phyloP scores from a whole-genome alignment of 2,113 vertebrate genomes.

The Buteo buteo region DNA sequence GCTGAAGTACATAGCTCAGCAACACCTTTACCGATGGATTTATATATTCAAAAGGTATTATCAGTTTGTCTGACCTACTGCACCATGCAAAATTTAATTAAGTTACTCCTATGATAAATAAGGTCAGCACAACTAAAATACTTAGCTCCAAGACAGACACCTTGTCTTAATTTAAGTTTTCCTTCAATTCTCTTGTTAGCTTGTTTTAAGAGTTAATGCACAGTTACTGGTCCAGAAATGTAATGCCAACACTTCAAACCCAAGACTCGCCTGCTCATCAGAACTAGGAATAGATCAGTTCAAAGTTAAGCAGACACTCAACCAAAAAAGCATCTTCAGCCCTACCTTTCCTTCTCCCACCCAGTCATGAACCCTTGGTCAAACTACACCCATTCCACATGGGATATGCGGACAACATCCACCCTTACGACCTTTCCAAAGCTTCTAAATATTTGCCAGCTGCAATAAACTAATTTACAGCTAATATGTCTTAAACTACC shows the following conservation, averaged over 20 bases:
- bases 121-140: not conserved
- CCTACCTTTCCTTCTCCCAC: not conserved
- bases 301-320: not conserved
- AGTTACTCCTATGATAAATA: not conserved
- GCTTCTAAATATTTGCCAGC: conserved; percentile 16
- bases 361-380: not conserved
- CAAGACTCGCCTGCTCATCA: not conserved
- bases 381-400: not conserved
- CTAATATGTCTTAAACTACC: conserved; percentile 14
- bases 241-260: not conserved
- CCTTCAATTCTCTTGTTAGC: not conserved
- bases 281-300: not conserved
- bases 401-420: not conserved
- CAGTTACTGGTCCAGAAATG: not conserved
- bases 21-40: not conserved
- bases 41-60: not conserved
- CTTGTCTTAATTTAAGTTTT: not conserved
- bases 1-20: not conserved
- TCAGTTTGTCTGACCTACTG: not conserved
- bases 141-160: not conserved
- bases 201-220: not conserved
- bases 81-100: not conserved
- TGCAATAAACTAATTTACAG: conserved; percentile 52
- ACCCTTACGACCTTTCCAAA: conserved; percentile 9
- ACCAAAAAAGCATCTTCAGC: not conserved